phyloP scores from a whole-genome alignment of 2,888 invertebrate species.

The Lithophane socia region DNA sequence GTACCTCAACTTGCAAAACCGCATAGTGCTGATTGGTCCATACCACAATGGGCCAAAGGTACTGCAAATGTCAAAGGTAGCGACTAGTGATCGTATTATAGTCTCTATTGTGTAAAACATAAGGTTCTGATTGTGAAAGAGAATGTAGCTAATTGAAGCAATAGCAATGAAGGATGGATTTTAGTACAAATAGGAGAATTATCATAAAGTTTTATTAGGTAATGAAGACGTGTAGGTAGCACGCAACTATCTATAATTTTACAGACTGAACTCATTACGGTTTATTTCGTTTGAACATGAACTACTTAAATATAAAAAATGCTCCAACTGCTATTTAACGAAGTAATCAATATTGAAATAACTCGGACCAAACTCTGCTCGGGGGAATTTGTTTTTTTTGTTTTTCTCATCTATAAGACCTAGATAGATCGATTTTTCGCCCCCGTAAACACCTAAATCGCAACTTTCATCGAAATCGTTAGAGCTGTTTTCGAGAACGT shows the following conservation, averaged over 20 bases:
- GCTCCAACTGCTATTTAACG: background rate
- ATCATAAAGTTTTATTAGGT: constrained; percentile 46
- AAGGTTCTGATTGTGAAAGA: constrained; percentile 35
- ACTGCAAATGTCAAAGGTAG: constrained; percentile 56
- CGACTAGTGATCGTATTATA: constrained; percentile 14
- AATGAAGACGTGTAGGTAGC: constrained; percentile 8
- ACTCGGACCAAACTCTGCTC: no score
- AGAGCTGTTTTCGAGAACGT: no score
- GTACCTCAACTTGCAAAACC: constrained; percentile 45
- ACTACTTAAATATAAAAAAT: background rate
- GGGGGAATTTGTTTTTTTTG: no score
- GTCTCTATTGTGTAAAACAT: constrained; percentile 34
- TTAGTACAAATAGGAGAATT: constrained; percentile 39
- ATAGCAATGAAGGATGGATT: constrained; percentile 34
- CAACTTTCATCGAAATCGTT: no score
- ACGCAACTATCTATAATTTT: background rate
- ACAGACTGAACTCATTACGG: background rate
- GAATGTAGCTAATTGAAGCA: constrained; percentile 40
- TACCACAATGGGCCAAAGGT: constrained; percentile 44
- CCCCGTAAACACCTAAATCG: no score
- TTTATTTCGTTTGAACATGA: background rate
- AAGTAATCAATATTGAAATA: no score
- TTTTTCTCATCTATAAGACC: no score
- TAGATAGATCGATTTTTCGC: no score
- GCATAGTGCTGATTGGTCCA: constrained; percentile 50